Evolutionary conservation across 2,113 vertebrate genomes (phyloP).

Genomic region (Eretmochelys imbricata): DNA sequence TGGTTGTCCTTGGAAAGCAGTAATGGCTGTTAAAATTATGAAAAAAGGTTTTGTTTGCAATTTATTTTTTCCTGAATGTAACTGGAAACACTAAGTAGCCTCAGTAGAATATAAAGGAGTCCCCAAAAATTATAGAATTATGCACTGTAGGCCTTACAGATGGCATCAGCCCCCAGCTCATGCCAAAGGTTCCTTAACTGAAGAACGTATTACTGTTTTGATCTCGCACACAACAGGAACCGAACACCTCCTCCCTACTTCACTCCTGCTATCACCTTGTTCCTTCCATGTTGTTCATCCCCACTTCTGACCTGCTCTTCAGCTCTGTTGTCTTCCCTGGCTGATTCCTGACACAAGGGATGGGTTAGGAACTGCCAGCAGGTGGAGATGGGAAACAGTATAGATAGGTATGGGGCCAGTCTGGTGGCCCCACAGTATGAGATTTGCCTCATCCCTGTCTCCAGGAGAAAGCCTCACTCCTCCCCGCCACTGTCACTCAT

Average conservation of each 20-base stretch:
- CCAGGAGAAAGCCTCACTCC: not conserved
- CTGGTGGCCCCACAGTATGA: not conserved
- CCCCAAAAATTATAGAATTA: not conserved
- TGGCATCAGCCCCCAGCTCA: not conserved
- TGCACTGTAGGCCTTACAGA: not conserved
- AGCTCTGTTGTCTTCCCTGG: not conserved
- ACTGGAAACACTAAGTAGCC: not conserved
- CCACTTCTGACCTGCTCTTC: not conserved
- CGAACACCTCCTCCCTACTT: not conserved
- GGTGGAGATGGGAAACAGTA: not conserved
- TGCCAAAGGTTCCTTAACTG: accelerated
- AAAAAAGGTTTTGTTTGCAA: not conserved
- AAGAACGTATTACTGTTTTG: not conserved
- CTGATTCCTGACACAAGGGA: not conserved
- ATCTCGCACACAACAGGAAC: not conserved
- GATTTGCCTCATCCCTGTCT: not conserved
- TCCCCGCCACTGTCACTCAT: not conserved
- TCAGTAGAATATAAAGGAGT: not conserved
- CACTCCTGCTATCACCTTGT: not conserved
- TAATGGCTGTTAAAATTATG: not conserved
- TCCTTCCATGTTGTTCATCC: accelerated
- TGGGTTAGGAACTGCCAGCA: accelerated
- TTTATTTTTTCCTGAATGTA: not conserved
- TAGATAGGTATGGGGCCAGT: not conserved
- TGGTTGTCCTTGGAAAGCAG: not conserved